Base-by-base conservation (phyloP, 2,113 vertebrate species). In the Spheniscus mendiculus region DNA sequence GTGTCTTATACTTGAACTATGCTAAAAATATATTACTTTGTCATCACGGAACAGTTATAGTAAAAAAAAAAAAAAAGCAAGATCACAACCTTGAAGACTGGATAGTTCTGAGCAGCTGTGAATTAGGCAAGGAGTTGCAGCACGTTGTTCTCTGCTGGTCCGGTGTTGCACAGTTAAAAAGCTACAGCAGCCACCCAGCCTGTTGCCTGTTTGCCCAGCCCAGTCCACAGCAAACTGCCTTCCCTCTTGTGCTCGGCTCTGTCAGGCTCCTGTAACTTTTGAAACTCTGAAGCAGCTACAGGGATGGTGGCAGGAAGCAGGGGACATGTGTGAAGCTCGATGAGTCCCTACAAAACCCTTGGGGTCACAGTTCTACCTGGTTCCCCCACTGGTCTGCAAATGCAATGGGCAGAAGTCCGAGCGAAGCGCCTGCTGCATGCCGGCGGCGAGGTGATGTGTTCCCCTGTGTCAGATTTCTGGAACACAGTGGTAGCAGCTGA, bases 401-500 rank as follows among this genome's bases (percentile, higher is more conserved):
- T 0, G 5, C 29, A 47, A 14, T 0, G 3, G 82, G 87, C 89
- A 96, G 78, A 42, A 67, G 66, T 29, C 78, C 38, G n/a, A 80
- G 82, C 74, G 79, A 93, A 93, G 85, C 6, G 80, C 69, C 81
- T 78, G 83, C 72, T 85, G 82, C 66, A 52, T 1, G 22, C 94
- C 38, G 5, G 30, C 59, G 13, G 71, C 1, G 45, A 95, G 84
- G 83, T 84, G 89, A 96, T 94, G 89, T 47, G 9, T 97, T 94
- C 97, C 91, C 45, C 65, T 81, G 29, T 94, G 96, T 89, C 90
- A 88, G 85, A 81, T 97, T 96, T 90, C 89, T 83, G 84, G 96
- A 97, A 84, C 89, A 58, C 44, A 90, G 83, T 6, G 8, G 82
- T 22, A 97, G 91, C 96, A 97, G 95, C 96, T 98, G 93, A 98